phyloP scores from a whole-genome alignment of 2,113 vertebrate genomes.

The Gallinago paraguaiae region DNA sequence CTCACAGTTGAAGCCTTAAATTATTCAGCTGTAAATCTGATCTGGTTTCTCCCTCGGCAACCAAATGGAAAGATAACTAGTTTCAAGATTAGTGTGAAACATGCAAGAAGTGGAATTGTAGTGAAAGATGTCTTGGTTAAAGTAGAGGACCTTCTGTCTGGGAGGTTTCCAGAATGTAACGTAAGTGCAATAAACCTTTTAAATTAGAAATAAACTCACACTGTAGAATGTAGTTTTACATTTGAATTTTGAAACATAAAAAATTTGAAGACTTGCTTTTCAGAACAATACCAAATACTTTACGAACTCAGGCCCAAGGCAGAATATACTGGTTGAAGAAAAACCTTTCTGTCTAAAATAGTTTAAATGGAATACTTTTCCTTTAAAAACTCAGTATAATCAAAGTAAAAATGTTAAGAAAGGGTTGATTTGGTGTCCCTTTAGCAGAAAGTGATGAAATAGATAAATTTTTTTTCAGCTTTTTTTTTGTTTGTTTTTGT shows the following conservation, averaged over 20 bases:
- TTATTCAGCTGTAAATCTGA: constrained; percentile 87
- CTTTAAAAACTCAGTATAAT: background rate
- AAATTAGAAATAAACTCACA: background rate
- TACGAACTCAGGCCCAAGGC: background rate
- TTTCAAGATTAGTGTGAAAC: constrained; percentile 93
- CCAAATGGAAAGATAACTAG: constrained; percentile 96
- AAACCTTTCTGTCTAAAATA: background rate
- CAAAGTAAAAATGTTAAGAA: background rate
- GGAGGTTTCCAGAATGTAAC: constrained; percentile 91
- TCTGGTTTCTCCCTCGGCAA: constrained; percentile 91
- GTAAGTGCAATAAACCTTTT: constrained; percentile 74
- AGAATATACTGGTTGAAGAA: background rate
- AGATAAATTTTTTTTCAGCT: background rate
- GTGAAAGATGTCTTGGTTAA: constrained; percentile 87
- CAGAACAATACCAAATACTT: background rate
- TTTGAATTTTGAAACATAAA: background rate
- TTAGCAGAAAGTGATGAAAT: background rate
- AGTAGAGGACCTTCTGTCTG: constrained; percentile 89
- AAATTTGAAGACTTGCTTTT: background rate
- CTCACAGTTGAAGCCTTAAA: constrained; percentile 89
- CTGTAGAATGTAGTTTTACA: background rate
- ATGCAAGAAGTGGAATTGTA: constrained; percentile 86
- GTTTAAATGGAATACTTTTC: background rate
- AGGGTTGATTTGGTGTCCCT: background rate
- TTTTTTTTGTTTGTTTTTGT: background rate